Conservation (phyloP, 1,140 invertebrate genomes). For the Hyposmocoma kahamanoa region DNA sequence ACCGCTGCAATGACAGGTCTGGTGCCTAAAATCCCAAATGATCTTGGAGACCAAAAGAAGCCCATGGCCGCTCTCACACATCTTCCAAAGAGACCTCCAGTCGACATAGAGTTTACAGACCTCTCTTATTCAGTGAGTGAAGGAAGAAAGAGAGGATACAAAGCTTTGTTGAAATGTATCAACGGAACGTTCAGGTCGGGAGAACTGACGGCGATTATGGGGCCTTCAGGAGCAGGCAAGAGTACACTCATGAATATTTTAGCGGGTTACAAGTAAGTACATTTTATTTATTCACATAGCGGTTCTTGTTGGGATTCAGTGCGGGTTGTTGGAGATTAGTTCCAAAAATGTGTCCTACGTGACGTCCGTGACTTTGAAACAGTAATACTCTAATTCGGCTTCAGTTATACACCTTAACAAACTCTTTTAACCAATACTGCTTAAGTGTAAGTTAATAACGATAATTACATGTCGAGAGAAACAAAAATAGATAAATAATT, state of each 20-base stretch:
- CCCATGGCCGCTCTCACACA: slow-evolving; percentile 80
- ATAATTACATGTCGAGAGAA: too few relatives aligned
- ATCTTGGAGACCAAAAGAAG: slow-evolving; percentile 76
- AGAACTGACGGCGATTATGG: slow-evolving; percentile 93
- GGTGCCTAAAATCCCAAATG: slow-evolving; percentile 80
- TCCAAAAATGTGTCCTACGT: too few relatives aligned
- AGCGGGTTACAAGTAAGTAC: slow-evolving; percentile 90
- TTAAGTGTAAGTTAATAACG: too few relatives aligned
- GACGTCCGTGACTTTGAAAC: too few relatives aligned
- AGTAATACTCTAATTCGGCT: too few relatives aligned
- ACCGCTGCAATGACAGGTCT: slow-evolving; percentile 71
- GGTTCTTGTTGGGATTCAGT: too few relatives aligned
- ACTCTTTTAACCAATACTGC: too few relatives aligned
- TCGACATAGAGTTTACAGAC: slow-evolving; percentile 91
- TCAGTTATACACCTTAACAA: too few relatives aligned
- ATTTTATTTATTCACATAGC: too few relatives aligned
- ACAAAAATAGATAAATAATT: too few relatives aligned
- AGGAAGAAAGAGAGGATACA: slow-evolving; percentile 84
- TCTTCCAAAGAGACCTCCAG: slow-evolving; percentile 86
- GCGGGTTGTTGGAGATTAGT: too few relatives aligned
- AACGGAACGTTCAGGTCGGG: slow-evolving; percentile 86
- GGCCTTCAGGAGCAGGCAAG: slow-evolving; percentile 94
- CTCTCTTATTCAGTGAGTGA: slow-evolving; percentile 90
- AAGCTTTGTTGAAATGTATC: slow-evolving; percentile 89
- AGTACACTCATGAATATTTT: slow-evolving; percentile 93